Evolutionary conservation across 2,888 invertebrate genomes (phyloP).

Genomic region (Caenorhabditis doughertyi): DNA sequence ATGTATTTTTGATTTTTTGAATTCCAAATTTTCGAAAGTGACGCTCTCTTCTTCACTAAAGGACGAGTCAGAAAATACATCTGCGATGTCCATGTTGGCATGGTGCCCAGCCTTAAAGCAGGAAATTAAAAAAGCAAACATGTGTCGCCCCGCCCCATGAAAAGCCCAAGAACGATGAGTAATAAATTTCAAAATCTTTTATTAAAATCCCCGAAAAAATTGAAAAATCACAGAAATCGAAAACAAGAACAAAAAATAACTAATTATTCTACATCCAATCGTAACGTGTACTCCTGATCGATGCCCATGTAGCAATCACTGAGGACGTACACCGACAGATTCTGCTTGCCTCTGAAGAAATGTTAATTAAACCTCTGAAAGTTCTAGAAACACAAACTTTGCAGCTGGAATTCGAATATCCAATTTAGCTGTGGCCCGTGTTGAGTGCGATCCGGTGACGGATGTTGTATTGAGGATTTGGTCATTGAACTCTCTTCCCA

Average conservation of each 20-base stretch:
- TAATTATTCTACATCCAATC: slow-evolving; percentile 20
- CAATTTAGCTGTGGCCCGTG: slow-evolving; percentile 36
- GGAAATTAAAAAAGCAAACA: no score
- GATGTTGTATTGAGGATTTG: slow-evolving; percentile 86
- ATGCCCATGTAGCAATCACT: slow-evolving; percentile 80
- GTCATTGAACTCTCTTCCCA: slow-evolving; percentile 88
- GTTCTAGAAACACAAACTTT: slow-evolving; percentile 36
- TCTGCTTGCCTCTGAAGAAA: slow-evolving; percentile 72
- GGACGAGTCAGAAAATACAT: no score
- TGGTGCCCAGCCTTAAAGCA: no score
- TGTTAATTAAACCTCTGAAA: not conserved
- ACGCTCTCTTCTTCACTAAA: no score
- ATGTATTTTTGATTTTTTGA: no score
- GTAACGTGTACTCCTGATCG: slow-evolving; percentile 77
- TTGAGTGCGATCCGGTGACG: slow-evolving; percentile 37
- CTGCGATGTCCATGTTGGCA: not conserved
- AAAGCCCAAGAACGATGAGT: no score
- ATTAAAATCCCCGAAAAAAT: not conserved
- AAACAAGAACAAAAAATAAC: no score
- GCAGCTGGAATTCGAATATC: slow-evolving; percentile 63
- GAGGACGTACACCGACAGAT: slow-evolving; percentile 71
- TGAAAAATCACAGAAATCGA: not conserved
- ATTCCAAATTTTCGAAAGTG: no score
- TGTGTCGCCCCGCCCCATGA: no score
- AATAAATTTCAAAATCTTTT: no score